Evolutionary conservation across 1,140 invertebrate species (phyloP), one percentile per base, ranked within the genome.

Genomic region (Calephelis virginiensis): DNA sequence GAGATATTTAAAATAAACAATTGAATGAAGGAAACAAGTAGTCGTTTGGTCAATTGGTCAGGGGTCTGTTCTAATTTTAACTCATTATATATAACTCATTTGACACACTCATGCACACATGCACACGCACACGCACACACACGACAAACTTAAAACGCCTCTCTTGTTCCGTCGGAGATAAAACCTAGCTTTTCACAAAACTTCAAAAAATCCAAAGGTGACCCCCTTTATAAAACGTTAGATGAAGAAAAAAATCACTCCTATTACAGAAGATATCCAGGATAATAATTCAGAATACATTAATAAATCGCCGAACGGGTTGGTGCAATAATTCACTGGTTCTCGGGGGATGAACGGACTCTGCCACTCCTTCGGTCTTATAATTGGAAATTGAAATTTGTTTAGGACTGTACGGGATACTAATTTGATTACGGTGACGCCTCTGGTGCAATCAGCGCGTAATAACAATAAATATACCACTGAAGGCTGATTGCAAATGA

Each of bases 361-460:
- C 69, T 70, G 50, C 50, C 74, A 77, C 73, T 80, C 70, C 74
- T 79, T 71, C 77, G 75, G 76, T 76, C 72, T 73, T 76, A 83
- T 89, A 90, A 89, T 89, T 90, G 87, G 85, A 87, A 89, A 89
- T 87, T 89, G 85, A 88, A 89, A 90, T 90, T 90, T 90, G 84
- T 89, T 88, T 88, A 89, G 88, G 86, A 85, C 81, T 78, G 80
- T 77, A 75, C 73, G 70, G 81, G 69, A 74, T 78, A 71, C 80
- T 90, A 86, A 89, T 90, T 89, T 78, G 76, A 88, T 87, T 86
- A 80, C 71, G 78, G 76, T 68, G 79, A 78, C 76, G 75, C 72
- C 69, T 80, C 74, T 72, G 69, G 77, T 75, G 74, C 82, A 85
- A 83, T 86, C 78, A 76, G 74, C 60, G 63, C 69, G 77, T 74